Conservation (phyloP, 2,797 vertebrate species). For the Etheostoma perlongum region DNA sequence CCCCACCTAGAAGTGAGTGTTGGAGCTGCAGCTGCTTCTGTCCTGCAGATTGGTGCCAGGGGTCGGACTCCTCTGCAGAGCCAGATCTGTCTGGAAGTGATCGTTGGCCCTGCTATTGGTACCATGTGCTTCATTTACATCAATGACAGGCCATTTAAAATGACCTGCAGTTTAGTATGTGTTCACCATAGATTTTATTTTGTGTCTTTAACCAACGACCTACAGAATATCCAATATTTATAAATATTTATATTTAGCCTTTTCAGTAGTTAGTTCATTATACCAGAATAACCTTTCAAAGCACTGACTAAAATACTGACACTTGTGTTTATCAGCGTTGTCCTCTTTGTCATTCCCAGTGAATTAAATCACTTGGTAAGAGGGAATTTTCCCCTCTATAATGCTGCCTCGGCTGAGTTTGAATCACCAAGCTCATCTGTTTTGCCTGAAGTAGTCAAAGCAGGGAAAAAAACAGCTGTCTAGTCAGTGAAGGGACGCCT, state of each 20-base stretch:
- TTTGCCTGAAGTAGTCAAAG: conserved; percentile 71
- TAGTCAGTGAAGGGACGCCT: conserved; percentile 64
- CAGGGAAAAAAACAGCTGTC: conserved; percentile 70
- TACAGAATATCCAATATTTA: not conserved
- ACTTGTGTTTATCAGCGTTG: conserved; percentile 28
- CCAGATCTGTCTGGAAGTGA: not conserved
- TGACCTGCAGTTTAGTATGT: not conserved
- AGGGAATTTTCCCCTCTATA: conserved; percentile 57
- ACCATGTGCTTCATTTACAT: not conserved
- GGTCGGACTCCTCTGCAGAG: not conserved
- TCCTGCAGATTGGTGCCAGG: not conserved
- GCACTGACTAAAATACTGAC: conserved; percentile 43
- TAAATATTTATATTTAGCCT: not conserved
- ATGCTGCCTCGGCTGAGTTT: conserved; percentile 66
- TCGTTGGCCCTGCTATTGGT: not conserved
- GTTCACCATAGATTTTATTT: not conserved
- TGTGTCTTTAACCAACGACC: not conserved
- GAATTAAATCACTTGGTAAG: conserved; percentile 64
- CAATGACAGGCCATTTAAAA: not conserved
- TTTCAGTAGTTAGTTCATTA: conserved; percentile 12
- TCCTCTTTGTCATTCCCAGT: conserved; percentile 53
- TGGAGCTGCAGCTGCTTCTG: too few species aligned
- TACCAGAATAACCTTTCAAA: conserved; percentile 35
- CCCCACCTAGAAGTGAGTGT: conserved; percentile 10
- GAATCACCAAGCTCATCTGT: conserved; percentile 67